phyloP scores from a whole-genome alignment of 2,113 vertebrate species.

The Kobus ellipsiprymnus region DNA sequence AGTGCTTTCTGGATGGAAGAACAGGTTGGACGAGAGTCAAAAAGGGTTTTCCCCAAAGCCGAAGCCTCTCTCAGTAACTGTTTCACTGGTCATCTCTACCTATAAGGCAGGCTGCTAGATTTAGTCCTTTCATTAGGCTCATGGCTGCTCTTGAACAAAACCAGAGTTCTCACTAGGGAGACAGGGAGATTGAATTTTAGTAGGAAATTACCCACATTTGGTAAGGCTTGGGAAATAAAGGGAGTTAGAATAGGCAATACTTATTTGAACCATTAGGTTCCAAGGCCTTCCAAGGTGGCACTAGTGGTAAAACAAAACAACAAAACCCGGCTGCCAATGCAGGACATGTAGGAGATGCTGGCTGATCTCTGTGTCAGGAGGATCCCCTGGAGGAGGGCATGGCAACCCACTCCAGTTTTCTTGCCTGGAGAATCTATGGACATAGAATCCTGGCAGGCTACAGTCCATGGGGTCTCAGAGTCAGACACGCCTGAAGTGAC shows the following conservation, averaged over 20 bases:
- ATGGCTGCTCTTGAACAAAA: not conserved
- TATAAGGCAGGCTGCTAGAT: not conserved
- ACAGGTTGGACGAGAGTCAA: not conserved
- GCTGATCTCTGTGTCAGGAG: not conserved
- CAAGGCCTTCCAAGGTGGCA: not conserved
- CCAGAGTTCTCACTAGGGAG: not conserved
- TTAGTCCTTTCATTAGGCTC: not conserved
- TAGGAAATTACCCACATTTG: not conserved
- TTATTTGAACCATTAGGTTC: not conserved
- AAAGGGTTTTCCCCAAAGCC: not conserved
- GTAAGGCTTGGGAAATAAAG: not conserved
- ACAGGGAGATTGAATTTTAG: not conserved
- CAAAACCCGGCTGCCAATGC: rapidly evolving
- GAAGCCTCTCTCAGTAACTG: not conserved
- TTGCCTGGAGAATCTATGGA: not conserved
- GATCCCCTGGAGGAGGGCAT: not conserved
- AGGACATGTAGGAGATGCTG: not conserved
- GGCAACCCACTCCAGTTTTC: not conserved
- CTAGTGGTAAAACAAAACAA: not conserved
- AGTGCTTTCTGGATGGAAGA: not conserved
- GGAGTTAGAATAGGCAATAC: not conserved
- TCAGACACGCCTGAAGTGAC: not conserved
- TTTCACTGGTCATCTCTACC: not conserved
- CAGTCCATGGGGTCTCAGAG: not conserved
- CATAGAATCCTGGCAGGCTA: not conserved